phyloP scores from a whole-genome alignment of 2,113 vertebrate species.

The Clarias batrachus region DNA sequence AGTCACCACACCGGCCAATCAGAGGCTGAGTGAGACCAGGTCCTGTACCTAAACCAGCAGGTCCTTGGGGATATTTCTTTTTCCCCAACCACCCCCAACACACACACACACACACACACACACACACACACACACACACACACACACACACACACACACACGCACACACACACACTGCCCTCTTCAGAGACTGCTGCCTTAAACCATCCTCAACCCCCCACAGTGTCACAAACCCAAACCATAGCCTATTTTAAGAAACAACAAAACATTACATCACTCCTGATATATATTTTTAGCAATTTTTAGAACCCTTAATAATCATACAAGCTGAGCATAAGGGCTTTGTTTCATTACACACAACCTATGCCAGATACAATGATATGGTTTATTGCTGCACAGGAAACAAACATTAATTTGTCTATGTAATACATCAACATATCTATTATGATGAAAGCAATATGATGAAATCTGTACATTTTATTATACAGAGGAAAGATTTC shows the following conservation, averaged over 20 bases:
- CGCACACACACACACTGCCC: conserved; percentile 22
- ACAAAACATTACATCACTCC: background rate
- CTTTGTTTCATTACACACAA: too few species aligned
- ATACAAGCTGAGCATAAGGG: too few species aligned
- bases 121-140: conserved; percentile 27
- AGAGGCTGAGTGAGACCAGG: conserved; percentile 58
- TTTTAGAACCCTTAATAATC: too few species aligned
- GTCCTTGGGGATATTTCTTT: conserved; percentile 39
- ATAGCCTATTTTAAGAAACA: background rate
- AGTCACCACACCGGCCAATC: conserved; percentile 68
- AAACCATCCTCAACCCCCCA: conserved; percentile 39
- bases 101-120: conserved; percentile 15
- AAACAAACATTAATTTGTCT: too few species aligned
- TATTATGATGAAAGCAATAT: too few species aligned
- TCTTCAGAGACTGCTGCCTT: conserved; percentile 45
- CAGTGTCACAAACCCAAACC: background rate
- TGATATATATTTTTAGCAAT: background rate
- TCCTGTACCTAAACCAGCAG: conserved; percentile 62
- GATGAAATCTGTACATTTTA: too few species aligned
- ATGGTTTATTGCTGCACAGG: too few species aligned
- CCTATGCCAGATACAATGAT: too few species aligned
- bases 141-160: conserved; percentile 23
- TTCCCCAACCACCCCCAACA: conserved; percentile 12
- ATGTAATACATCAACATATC: too few species aligned
- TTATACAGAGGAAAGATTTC: background rate